Evolutionary conservation across 2,797 vertebrate genomes (phyloP).

Genomic region (Paedocypris micromegethes): DNA sequence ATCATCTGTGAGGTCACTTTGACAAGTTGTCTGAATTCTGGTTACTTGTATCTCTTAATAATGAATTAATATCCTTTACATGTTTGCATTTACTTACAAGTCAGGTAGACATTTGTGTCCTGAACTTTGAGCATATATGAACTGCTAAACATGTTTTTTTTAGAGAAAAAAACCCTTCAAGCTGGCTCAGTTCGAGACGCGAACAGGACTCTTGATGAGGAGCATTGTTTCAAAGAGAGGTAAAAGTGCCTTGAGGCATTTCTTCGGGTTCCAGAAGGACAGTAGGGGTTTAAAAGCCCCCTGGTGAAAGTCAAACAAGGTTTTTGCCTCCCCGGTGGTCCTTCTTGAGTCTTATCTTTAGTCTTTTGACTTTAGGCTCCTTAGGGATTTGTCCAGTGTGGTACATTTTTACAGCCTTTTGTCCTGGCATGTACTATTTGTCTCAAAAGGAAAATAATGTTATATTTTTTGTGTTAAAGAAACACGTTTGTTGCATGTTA

Average conservation of each 20-base stretch:
- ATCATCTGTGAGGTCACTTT: too few species aligned
- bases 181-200: too few species aligned
- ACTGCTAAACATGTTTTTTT: too few species aligned
- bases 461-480: background rate
- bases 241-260: conserved; percentile 17
- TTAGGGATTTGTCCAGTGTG: background rate
- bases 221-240: conserved; percentile 25
- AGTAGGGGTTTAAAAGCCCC: conserved; percentile 30
- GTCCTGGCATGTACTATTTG: background rate
- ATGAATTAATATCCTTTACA: too few species aligned
- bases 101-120: too few species aligned
- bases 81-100: too few species aligned
- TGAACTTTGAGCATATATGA: too few species aligned
- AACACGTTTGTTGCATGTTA: background rate
- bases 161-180: too few species aligned
- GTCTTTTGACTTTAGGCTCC: conserved; percentile 6
- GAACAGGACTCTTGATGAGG: conserved; percentile 6
- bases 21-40: too few species aligned
- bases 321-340: conserved; percentile 33
- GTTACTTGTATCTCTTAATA: too few species aligned
- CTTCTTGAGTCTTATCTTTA: conserved; percentile 6
- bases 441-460: background rate
- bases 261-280: conserved; percentile 7
- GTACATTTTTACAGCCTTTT: conserved; percentile 1
- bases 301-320: conserved; percentile 28